These are phyloP conservation scores for Clupea harengus DNA, from an alignment of 2,113 vertebrate species.

Conservation along the genomic window DNA sequence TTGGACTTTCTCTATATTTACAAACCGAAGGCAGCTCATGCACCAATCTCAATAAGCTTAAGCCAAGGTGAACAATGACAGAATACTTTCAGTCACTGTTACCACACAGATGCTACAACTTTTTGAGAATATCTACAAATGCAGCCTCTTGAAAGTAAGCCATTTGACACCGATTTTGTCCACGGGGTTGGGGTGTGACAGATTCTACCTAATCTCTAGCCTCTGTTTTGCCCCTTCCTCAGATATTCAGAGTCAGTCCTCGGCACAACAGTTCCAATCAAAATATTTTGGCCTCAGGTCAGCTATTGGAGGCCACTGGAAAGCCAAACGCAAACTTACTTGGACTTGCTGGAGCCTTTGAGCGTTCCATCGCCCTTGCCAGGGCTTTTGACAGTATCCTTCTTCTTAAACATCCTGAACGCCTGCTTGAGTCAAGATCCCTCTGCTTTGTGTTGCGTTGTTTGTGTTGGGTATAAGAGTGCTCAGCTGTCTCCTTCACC, in stretches of 20 bases:
- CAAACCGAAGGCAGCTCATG: slow-evolving; percentile 11
- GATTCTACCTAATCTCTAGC: slow-evolving; percentile 19
- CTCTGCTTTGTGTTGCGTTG: slow-evolving; percentile 17
- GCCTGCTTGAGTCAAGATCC: slow-evolving; percentile 22
- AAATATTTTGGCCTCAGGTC: slow-evolving; percentile 17
- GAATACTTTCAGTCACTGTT: background rate
- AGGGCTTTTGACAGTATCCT: slow-evolving; percentile 32
- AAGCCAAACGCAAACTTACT: slow-evolving; percentile 39
- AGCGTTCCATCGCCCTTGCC: slow-evolving; percentile 19
- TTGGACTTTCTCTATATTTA: slow-evolving; percentile 19
- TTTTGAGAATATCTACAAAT: background rate
- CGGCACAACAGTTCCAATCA: no score
- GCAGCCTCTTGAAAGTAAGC: background rate
- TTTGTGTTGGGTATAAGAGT: background rate
- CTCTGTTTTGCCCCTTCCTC: background rate
- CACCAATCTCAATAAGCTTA: background rate
- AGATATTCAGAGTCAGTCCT: background rate
- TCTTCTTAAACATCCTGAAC: slow-evolving; percentile 49
- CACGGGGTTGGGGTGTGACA: background rate
- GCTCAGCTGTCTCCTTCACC: background rate
- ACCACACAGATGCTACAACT: background rate
- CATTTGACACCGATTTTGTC: background rate
- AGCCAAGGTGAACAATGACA: background rate
- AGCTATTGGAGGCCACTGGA: background rate
- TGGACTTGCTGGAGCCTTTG: slow-evolving; percentile 17